Evolutionary conservation across 2,797 vertebrate genomes (phyloP).

Genomic region (Enteromius unitaeniatus): DNA sequence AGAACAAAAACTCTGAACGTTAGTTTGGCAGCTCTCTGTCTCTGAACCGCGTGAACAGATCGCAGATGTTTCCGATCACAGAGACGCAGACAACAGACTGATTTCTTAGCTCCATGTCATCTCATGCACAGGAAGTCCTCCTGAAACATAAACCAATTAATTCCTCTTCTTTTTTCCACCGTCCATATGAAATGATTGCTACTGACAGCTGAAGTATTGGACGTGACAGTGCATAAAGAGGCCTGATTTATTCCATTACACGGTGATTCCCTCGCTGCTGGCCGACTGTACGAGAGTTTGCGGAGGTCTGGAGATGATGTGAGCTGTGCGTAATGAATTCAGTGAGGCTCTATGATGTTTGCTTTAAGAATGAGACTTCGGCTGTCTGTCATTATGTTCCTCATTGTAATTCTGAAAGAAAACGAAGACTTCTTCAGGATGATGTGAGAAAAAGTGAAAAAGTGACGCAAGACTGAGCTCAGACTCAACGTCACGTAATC

Average conservation of each 20-base stretch:
- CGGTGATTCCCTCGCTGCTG: constrained; percentile 56
- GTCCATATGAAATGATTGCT: constrained; percentile 28
- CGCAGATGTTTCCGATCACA: not conserved
- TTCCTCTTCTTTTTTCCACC: constrained; percentile 21
- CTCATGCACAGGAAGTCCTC: constrained; percentile 23
- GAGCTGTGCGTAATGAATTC: constrained; percentile 53
- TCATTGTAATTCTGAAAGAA: constrained; percentile 2
- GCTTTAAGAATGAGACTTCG: constrained; percentile 45
- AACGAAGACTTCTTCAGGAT: not conserved
- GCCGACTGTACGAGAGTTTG: constrained; percentile 52
- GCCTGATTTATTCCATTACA: constrained; percentile 71
- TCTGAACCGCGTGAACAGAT: not conserved
- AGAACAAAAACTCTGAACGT: not conserved
- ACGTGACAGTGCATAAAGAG: constrained; percentile 71
- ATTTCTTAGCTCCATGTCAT: not conserved
- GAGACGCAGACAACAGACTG: not conserved
- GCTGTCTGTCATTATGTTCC: constrained; percentile 14
- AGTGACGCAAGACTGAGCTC: not conserved
- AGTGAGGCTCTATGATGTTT: constrained; percentile 52
- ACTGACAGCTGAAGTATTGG: constrained; percentile 70
- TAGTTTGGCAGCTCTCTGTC: not conserved
- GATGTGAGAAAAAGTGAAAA: not conserved
- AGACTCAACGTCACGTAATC: not conserved
- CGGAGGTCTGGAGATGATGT: constrained; percentile 48
- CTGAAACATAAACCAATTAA: constrained; percentile 17